These are phyloP conservation scores for Poeciliopsis turneri DNA, from an alignment of 2,797 vertebrate genomes.

Conservation along the genomic window DNA sequence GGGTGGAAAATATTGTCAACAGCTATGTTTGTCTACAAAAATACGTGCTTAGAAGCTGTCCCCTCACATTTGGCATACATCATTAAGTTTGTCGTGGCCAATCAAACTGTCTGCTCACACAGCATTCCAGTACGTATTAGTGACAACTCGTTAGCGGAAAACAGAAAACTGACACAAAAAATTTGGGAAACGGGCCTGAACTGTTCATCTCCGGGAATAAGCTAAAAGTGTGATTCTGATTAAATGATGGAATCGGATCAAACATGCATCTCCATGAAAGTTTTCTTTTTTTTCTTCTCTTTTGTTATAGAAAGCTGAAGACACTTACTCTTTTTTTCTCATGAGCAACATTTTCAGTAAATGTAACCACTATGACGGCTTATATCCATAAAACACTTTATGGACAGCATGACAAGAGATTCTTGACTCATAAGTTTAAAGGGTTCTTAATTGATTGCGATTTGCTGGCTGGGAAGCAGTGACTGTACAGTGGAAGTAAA, in stretches of 20 bases:
- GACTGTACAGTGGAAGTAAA: conserved; percentile 51
- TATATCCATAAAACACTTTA: conserved; percentile 74
- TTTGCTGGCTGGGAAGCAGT: conserved; percentile 62
- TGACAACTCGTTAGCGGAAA: conserved; percentile 85
- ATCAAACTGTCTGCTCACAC: conserved; percentile 81
- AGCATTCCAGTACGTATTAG: conserved; percentile 85
- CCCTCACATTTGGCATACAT: conserved; percentile 84
- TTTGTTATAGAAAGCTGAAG: conserved; percentile 36
- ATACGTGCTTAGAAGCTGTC: conserved; percentile 77
- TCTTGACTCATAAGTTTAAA: conserved; percentile 79
- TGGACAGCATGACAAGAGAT: conserved; percentile 74
- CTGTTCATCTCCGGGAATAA: conserved; percentile 75
- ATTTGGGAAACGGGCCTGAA: conserved; percentile 74
- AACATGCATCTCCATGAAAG: conserved; percentile 30
- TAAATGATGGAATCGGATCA: conserved; percentile 69
- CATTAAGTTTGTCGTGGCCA: conserved; percentile 82
- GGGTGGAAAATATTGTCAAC: conserved; percentile 80
- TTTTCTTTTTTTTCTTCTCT: conserved; percentile 24
- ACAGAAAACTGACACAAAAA: conserved; percentile 84
- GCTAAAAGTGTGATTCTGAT: conserved; percentile 73
- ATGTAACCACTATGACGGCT: conserved; percentile 64
- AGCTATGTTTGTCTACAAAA: conserved; percentile 79
- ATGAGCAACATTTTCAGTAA: conserved; percentile 51
- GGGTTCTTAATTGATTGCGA: conserved; percentile 75
- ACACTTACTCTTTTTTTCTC: conserved; percentile 15